Percentiles rank a stretch among this genome's conserved stretches.
Conservation (phyloP, 2,888 invertebrate genomes). For the Cyclophora albipunctata region DNA sequence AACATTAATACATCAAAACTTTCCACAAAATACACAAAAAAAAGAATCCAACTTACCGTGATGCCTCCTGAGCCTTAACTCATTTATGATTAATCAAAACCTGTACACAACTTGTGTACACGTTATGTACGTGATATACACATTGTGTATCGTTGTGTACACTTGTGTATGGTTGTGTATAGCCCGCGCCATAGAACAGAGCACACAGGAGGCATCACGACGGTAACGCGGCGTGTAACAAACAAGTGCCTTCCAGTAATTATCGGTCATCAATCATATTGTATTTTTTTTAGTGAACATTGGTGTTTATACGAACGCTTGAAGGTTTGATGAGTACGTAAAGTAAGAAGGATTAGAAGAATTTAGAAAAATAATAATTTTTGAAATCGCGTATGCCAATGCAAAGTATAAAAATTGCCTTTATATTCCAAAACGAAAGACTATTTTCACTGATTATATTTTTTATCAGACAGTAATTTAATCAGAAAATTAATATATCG, state of each 20-base stretch:
- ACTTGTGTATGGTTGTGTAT: too few relatives aligned
- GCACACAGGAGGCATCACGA: constrained; percentile 73
- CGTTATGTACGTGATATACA: constrained; percentile 7
- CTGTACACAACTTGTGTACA: constrained; percentile 16
- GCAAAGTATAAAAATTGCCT: too few relatives aligned
- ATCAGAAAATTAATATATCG: too few relatives aligned
- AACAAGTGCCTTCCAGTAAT: constrained; percentile 46
- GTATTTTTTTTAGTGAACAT: background rate
- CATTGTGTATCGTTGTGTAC: background rate
- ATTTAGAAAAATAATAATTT: constrained; percentile 2
- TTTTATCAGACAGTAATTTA: too few relatives aligned
- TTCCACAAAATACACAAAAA: constrained; percentile 3
- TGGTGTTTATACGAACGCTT: constrained; percentile 37
- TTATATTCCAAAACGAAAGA: too few relatives aligned
- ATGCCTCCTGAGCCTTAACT: constrained; percentile 59
- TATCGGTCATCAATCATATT: constrained; percentile 72
- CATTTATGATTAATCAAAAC: background rate
- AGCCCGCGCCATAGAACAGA: constrained; percentile 71
- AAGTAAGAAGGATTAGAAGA: constrained; percentile 3
- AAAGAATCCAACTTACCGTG: constrained; percentile 55
- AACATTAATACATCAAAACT: background rate
- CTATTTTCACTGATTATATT: too few relatives aligned
- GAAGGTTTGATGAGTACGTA: background rate
- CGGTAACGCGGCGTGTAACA: constrained; percentile 39
- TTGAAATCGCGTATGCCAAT: too few relatives aligned